Percentiles rank a stretch among this genome's conserved stretches.
Conservation (phyloP, 2,797 vertebrate genomes). For the Coregonus ussuriensis region DNA sequence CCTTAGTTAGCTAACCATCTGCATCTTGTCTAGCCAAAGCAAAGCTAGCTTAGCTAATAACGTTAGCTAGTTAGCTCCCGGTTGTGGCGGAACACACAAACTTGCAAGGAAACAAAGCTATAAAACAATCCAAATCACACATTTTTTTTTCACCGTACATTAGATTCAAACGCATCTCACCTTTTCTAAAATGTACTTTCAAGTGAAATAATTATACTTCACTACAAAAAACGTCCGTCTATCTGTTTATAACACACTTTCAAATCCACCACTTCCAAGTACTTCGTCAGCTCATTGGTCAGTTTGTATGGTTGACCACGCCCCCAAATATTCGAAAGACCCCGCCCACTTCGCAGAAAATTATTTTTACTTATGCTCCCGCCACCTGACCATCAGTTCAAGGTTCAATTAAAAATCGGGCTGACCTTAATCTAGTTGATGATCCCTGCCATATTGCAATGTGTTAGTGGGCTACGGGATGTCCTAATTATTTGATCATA, state of each 20-base stretch:
- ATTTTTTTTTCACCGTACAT: not conserved
- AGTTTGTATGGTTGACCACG: constrained; percentile 13
- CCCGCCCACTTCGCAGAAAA: not conserved
- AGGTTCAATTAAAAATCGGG: too few relatives aligned
- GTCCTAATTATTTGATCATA: too few relatives aligned
- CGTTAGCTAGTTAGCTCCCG: not conserved
- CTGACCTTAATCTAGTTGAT: too few relatives aligned
- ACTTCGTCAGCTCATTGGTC: constrained; percentile 68
- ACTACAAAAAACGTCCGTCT: constrained; percentile 7
- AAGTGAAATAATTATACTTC: not conserved
- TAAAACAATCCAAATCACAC: not conserved
- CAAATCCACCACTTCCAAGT: constrained; percentile 72
- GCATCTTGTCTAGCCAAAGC: not conserved
- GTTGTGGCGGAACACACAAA: not conserved
- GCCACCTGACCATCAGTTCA: too few relatives aligned
- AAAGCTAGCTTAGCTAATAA: not conserved
- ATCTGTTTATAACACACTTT: constrained; percentile 63
- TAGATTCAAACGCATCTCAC: not conserved
- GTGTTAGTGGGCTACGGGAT: too few relatives aligned
- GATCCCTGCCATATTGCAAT: too few relatives aligned
- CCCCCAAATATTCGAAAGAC: not conserved
- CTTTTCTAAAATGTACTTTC: not conserved
- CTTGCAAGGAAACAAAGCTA: not conserved
- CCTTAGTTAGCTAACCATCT: not conserved
- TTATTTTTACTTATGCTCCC: not conserved